Base-by-base conservation (phyloP, 1,140 invertebrate species). In the Drosophila quadrilineata region DNA sequence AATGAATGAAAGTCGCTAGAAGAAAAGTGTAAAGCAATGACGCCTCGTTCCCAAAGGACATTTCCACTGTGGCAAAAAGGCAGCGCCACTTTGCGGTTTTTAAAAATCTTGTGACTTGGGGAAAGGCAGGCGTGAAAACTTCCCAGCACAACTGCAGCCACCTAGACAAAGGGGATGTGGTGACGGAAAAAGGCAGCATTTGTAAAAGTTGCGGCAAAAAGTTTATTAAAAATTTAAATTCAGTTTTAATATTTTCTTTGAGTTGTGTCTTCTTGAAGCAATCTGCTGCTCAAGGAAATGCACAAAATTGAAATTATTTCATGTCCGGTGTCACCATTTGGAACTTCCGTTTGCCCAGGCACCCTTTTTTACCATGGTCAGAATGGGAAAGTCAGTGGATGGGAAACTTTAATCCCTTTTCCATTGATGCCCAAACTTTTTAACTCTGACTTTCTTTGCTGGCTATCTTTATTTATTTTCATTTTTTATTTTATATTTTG, bases 21-120 rank as follows among this genome's bases (percentile, higher is more conserved):
- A 77, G 79, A 85, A 85, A 85, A 85, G 79, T 85, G 79, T 79
- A 85, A 85, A 85, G 79, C 77, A 84, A 85, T 84, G 79, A 85
- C 77, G 77, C 79, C 74, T 75, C 62, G 50, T 74, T 63, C 70
- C 75, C 56, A 50, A 45, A 46, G 48, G 71, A 70, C 60, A 77
- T 73, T 84, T 73, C 52, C 50, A 56, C 40, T 52, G 46, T 63
- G 41, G 31, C 40, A 59, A 69, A n/a, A n/a, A 64, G 36, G 46
- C 52, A 57, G 52, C 38, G 38, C 29, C 69, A 84, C 56, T 77
- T 80, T 80, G 75, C 46, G 75, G 75, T 65, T 79, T 65, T 63
- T 71, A 33, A 54, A 66, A 33, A 41, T 26, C 22, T 21, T 8
- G 36, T 9, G 12, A 26, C 26, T 3, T 1, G 0, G 43, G 26